Evolutionary conservation across 2,113 vertebrate species (phyloP).

Genomic region (Eurystomus gularis): DNA sequence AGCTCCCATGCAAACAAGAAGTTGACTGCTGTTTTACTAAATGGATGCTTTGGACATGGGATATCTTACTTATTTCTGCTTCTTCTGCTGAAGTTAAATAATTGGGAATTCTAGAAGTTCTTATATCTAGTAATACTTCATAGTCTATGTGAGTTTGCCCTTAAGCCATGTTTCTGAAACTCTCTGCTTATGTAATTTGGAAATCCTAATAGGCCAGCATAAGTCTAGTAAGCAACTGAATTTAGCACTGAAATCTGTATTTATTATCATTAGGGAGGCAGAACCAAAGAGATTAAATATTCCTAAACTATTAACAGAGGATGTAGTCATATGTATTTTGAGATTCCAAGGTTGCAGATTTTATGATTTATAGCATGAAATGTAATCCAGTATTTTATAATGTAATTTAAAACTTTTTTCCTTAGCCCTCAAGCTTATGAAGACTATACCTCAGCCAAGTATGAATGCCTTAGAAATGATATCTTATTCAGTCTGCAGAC

Average conservation of each 20-base stretch:
- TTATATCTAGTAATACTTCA: not conserved
- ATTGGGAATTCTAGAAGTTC: not conserved
- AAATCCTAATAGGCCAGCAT: not conserved
- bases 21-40: not conserved
- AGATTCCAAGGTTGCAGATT: not conserved
- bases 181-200: not conserved
- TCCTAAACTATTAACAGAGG: not conserved
- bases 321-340: not conserved
- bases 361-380: not conserved
- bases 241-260: not conserved
- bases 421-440: not conserved
- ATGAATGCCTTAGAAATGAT: not conserved
- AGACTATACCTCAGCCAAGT: not conserved
- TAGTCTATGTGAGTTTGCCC: not conserved
- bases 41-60: not conserved
- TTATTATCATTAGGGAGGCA: not conserved
- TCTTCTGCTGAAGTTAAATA: not conserved
- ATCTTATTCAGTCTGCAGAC: not conserved
- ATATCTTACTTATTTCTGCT: not conserved
- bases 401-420: not conserved
- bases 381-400: not conserved
- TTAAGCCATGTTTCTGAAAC: not conserved
- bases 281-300: not conserved
- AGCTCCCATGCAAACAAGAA: not conserved
- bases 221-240: not conserved